A percentile compares a stretch with the other conserved stretches of the same genome.
Conservation (phyloP, 1,140 invertebrate species). For the Drosophila setifemur region DNA sequence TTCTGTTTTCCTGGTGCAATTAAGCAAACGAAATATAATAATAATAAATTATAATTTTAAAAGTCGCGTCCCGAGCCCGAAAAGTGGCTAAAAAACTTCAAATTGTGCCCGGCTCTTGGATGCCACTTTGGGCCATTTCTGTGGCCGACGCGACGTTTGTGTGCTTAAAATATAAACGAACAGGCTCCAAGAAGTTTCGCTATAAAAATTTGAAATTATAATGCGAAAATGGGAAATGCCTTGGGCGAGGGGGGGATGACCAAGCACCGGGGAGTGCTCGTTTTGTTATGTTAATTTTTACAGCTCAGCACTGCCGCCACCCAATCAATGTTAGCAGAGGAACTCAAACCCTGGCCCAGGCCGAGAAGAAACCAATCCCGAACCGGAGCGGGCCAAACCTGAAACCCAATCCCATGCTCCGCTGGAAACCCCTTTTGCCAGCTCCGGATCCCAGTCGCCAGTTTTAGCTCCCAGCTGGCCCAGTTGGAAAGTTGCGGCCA, state of each 20-base stretch:
- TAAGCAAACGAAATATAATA: slow-evolving; percentile 82
- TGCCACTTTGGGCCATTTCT: slow-evolving; percentile 22
- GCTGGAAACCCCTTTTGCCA: slow-evolving; percentile 6
- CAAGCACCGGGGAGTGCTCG: not conserved
- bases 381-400: slow-evolving; percentile 16
- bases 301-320: slow-evolving; percentile 28
- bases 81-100: not conserved
- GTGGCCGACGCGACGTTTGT: slow-evolving; percentile 66
- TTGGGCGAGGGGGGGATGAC: too few relatives aligned
- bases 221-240: slow-evolving; percentile 47
- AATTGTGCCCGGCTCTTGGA: not conserved
- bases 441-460: not conserved
- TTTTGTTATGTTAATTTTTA: slow-evolving; percentile 73
- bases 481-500: slow-evolving; percentile 35
- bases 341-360: not conserved
- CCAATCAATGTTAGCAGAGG: slow-evolving; percentile 38
- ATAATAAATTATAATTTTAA: slow-evolving; percentile 83
- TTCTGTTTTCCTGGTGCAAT: slow-evolving; percentile 82
- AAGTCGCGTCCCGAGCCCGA: slow-evolving; percentile 51
- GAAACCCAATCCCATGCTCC: slow-evolving; percentile 14
- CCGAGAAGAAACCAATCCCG: slow-evolving; percentile 3
- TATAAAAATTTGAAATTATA: slow-evolving; percentile 64
- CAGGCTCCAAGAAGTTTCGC: slow-evolving; percentile 73
- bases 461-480: not conserved
- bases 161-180: slow-evolving; percentile 82